Conservation (phyloP, 2,113 vertebrate species). For the Hirundichthys speculiger region DNA sequence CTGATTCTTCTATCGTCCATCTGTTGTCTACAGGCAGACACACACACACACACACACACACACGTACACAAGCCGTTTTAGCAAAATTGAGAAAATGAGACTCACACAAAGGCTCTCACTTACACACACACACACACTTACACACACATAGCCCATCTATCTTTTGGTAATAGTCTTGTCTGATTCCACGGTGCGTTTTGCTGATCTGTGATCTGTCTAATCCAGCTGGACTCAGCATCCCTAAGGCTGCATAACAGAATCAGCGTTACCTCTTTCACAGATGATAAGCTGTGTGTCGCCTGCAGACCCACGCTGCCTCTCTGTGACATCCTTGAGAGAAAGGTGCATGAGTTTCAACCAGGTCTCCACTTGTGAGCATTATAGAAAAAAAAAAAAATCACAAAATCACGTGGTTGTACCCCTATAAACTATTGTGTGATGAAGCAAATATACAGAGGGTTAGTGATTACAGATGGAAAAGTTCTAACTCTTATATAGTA, state of each 20-base stretch:
- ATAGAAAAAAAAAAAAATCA: background rate
- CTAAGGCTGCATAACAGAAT: constrained; percentile 51
- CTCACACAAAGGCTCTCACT: background rate
- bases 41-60: constrained; percentile 25
- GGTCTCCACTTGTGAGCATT: background rate
- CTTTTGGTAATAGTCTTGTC: constrained; percentile 60
- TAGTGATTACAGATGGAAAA: background rate
- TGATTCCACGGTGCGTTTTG: constrained; percentile 61
- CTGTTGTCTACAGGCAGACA: constrained; percentile 47
- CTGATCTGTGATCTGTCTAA: constrained; percentile 59
- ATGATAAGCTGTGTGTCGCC: constrained; percentile 56
- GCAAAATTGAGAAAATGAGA: constrained; percentile 21
- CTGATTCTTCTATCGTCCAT: constrained; percentile 65
- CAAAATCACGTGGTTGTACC: background rate
- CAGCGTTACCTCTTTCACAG: constrained; percentile 45
- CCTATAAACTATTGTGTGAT: background rate
- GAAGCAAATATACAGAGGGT: background rate
- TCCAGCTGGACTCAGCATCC: constrained; percentile 60
- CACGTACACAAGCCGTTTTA: constrained; percentile 15
- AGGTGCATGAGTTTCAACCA: constrained; percentile 10
- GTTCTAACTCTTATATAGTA: no score
- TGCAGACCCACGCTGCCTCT: constrained; percentile 49
- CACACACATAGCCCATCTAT: constrained; percentile 34
- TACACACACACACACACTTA: constrained; percentile 21
- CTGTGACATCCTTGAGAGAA: constrained; percentile 24